Evolutionary conservation across 2,888 invertebrate genomes (phyloP), one percentile per base, ranked within the genome.

Genomic region (Callyntrura sp.): DNA sequence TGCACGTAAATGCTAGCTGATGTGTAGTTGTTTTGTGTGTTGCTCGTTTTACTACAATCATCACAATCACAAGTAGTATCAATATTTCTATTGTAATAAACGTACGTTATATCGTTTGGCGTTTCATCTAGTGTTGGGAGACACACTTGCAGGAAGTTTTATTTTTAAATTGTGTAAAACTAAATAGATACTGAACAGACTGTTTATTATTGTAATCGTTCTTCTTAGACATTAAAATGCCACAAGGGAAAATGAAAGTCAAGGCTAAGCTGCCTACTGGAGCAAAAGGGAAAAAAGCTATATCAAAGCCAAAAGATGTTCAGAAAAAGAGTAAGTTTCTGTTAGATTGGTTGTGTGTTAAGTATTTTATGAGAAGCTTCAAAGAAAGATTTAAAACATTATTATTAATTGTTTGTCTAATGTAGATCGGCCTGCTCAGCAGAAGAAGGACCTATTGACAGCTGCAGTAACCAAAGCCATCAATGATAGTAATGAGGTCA

Each of bases 241-340:
- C 90, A 1, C 90, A 90, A 81, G 90, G 90, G 48, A 90, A 90
- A 51, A 76, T 90, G 79, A 90, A 88, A 51, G 90, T 90, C 35
- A 90, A 89, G 85, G 90, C 90, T 2, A 88, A 85, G 60, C 43
- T 90, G 78, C 90, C 90, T 6, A 79, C 62, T 12, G 90, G 90
- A 43, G 90, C 90, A 25, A 90, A 88, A 43, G 45, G 70, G 0
- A 90, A 88, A 25, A 87, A 83, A 45, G 85, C 81, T 11, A 90
- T 90, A 78, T 78, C 90, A 8, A 90, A 90, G 45, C 79, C 85
- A 11, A 87, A 90, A 35, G 90, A 90, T 70, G 45, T 81, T 25
- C 90, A 90, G 73, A 90, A 90, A 70, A 83, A 83, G 57, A 90
- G 90, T 90, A 85, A 84, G 87, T 70, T 9, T 85, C 1, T 43